These are phyloP conservation scores for Rhinoraja longicauda DNA, from an alignment of 2,797 vertebrate genomes.

Conservation along the genomic window DNA sequence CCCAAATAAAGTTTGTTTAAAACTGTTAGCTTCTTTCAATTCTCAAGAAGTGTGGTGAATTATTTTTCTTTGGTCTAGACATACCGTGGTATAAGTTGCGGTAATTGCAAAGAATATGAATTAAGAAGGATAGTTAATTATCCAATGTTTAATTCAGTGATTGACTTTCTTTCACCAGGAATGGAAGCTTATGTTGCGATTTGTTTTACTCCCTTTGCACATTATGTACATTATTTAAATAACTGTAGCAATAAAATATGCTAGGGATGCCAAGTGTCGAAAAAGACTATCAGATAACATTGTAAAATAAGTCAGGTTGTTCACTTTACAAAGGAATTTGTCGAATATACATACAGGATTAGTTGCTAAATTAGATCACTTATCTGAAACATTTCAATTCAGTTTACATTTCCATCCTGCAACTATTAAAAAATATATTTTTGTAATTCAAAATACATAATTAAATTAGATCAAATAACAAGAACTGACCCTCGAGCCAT, in stretches of 20 bases:
- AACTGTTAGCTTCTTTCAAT: background rate
- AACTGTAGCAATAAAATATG: background rate
- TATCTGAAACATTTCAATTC: conserved; percentile 15
- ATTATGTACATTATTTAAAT: background rate
- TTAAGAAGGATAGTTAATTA: conserved; percentile 8
- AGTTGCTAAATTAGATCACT: background rate
- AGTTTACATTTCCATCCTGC: conserved; percentile 7
- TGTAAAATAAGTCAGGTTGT: too few species aligned
- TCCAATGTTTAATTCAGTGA: background rate
- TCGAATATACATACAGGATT: conserved; percentile 4
- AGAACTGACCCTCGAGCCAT: background rate
- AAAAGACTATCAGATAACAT: conserved; percentile 15
- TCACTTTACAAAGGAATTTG: background rate
- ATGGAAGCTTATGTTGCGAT: background rate
- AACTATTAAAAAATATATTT: background rate
- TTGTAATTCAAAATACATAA: conserved; percentile 22
- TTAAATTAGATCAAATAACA: conserved; percentile 4
- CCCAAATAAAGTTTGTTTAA: background rate
- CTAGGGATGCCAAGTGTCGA: background rate
- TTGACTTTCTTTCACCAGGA: background rate
- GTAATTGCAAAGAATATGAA: background rate
- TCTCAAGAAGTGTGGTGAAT: background rate
- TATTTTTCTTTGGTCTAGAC: background rate
- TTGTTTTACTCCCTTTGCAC: background rate
- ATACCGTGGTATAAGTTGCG: background rate